phyloP scores from a whole-genome alignment of 1,140 invertebrate species.

The Lordiphosa mommai region DNA sequence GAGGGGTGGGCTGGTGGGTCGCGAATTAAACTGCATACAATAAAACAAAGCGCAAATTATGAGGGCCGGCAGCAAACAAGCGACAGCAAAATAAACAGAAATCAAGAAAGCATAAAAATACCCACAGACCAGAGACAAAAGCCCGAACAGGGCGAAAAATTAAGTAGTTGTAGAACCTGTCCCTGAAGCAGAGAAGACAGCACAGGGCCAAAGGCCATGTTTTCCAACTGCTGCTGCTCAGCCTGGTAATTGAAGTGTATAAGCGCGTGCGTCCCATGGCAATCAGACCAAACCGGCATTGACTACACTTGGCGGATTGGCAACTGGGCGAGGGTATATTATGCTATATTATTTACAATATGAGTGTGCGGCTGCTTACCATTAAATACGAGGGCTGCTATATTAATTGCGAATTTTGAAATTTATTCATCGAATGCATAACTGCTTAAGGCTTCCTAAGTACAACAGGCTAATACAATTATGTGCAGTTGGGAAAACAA shows the following conservation, averaged over 20 bases:
- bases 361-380: conserved; percentile 17
- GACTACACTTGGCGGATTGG: conserved; percentile 45
- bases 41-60: conserved; percentile 71
- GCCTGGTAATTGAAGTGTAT: conserved; percentile 68
- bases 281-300: conserved; percentile 29
- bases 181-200: conserved; percentile 51
- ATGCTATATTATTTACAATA: conserved; percentile 73
- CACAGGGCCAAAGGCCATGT: conserved; percentile 18
- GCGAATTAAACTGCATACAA: conserved; percentile 65
- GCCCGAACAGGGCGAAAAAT: conserved; percentile 36
- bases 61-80: conserved; percentile 38
- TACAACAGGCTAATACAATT: no score
- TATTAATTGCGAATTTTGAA: no score
- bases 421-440: no score
- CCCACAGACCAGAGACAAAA: conserved; percentile 11
- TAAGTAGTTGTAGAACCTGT: conserved; percentile 71
- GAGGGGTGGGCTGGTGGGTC: background rate
- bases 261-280: conserved; percentile 48
- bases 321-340: conserved; percentile 18
- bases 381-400: background rate
- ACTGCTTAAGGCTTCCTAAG: no score
- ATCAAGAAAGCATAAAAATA: conserved; percentile 59
- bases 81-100: conserved; percentile 41
- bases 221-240: conserved; percentile 1
- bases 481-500: no score